Percentiles rank a stretch among this genome's conserved stretches.
Conservation (phyloP, 2,888 invertebrate species). For the Drosophila longiperda region DNA sequence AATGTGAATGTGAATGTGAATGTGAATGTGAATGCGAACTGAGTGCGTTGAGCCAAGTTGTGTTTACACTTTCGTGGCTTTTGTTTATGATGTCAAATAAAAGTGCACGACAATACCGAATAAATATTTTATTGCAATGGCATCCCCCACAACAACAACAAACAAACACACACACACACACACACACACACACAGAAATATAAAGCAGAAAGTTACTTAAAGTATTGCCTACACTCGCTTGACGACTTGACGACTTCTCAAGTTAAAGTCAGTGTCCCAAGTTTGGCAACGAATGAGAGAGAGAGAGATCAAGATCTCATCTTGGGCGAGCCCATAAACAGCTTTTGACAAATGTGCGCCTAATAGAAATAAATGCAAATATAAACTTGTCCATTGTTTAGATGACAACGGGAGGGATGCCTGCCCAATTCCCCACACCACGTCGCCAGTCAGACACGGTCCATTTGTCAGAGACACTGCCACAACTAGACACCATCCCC, state of each 20-base stretch:
- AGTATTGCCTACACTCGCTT: slow-evolving; percentile 32
- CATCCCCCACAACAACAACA: slow-evolving; percentile 43
- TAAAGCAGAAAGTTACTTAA: slow-evolving; percentile 36
- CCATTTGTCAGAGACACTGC: slow-evolving; percentile 69
- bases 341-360: slow-evolving; percentile 81
- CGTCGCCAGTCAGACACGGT: slow-evolving; percentile 73
- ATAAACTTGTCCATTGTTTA: slow-evolving; percentile 80
- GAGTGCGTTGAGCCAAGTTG: slow-evolving; percentile 65
- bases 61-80: slow-evolving; percentile 83
- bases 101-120: slow-evolving; percentile 82
- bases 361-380: slow-evolving; percentile 81
- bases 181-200: neutral
- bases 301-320: slow-evolving; percentile 65
- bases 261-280: slow-evolving; percentile 29
- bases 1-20: neutral
- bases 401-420: slow-evolving; percentile 53
- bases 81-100: slow-evolving; percentile 81
- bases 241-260: slow-evolving; percentile 12
- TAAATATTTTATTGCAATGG: slow-evolving; percentile 81
- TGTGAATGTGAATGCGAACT: slow-evolving; percentile 10
- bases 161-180: neutral
- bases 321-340: slow-evolving; percentile 66
- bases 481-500: slow-evolving; percentile 2
- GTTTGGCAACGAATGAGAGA: slow-evolving; percentile 34
- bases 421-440: neutral